These are phyloP conservation scores for Itoplectis maculator DNA, from an alignment of 2,888 invertebrate species.

Conservation along the genomic window DNA sequence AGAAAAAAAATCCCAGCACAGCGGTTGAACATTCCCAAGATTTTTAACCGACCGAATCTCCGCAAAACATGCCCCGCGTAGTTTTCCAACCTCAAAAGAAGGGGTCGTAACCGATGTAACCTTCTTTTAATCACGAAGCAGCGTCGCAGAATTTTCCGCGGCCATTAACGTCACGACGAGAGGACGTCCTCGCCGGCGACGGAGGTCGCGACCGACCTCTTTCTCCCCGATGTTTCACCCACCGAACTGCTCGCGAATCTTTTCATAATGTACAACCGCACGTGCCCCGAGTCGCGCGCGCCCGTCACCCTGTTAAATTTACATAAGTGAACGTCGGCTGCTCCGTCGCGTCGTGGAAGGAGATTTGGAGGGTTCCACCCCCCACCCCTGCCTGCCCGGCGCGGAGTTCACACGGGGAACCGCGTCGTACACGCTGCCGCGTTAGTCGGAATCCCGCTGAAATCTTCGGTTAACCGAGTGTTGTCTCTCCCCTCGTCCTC, in stretches of 20 bases:
- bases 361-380: neutral
- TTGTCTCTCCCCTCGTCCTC: neutral
- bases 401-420: too few species aligned
- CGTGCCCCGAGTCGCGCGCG: neutral
- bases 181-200: neutral
- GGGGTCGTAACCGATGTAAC: neutral
- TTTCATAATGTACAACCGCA: neutral
- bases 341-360: neutral
- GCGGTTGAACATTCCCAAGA: too few species aligned
- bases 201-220: neutral
- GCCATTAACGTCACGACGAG: slow-evolving; percentile 1
- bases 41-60: too few species aligned
- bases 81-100: neutral
- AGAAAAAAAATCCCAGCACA: too few species aligned
- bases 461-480: neutral
- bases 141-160: slow-evolving; percentile 6
- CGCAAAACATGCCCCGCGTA: neutral
- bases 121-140: neutral
- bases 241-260: neutral
- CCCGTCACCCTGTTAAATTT: slow-evolving; percentile 7
- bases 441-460: neutral
- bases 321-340: slow-evolving; percentile 10
- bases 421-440: neutral
- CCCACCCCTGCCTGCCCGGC: neutral
- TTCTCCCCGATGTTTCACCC: neutral